Conservation (phyloP, 2,113 vertebrate species). For the Myodes glareolus region DNA sequence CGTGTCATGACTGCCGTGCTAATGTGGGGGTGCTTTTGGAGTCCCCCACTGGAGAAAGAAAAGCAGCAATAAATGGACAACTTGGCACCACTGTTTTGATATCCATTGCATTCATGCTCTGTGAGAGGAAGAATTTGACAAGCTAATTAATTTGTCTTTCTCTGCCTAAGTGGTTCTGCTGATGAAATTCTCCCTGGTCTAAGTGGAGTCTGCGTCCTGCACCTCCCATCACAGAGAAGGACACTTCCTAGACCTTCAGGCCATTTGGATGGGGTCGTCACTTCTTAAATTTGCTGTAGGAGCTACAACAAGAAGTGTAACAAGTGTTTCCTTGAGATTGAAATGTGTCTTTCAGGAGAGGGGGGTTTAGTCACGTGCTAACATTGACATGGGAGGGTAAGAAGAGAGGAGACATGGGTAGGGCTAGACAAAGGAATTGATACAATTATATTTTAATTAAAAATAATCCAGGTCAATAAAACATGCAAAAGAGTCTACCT, state of each 20-base stretch:
- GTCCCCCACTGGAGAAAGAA: not conserved
- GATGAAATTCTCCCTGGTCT: not conserved
- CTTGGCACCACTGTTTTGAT: not conserved
- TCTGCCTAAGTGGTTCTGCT: not conserved
- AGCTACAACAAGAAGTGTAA: not conserved
- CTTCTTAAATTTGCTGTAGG: not conserved
- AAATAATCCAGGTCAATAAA: not conserved
- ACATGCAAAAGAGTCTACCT: no score
- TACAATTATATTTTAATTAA: not conserved
- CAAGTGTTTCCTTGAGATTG: not conserved
- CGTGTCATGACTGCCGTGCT: not conserved
- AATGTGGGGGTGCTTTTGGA: not conserved
- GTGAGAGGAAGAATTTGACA: constrained; percentile 41
- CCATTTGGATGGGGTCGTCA: not conserved
- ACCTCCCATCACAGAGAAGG: not conserved
- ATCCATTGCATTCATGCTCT: not conserved
- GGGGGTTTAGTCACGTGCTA: not conserved
- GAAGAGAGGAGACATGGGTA: not conserved
- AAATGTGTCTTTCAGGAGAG: not conserved
- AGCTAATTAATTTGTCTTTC: constrained; percentile 53
- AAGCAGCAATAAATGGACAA: not conserved
- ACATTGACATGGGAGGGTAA: not conserved
- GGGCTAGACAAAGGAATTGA: not conserved
- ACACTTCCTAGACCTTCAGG: not conserved
- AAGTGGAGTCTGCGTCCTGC: not conserved